Conservation (phyloP, 2,888 invertebrate species). For the Lepidocyrtinus sp. region DNA sequence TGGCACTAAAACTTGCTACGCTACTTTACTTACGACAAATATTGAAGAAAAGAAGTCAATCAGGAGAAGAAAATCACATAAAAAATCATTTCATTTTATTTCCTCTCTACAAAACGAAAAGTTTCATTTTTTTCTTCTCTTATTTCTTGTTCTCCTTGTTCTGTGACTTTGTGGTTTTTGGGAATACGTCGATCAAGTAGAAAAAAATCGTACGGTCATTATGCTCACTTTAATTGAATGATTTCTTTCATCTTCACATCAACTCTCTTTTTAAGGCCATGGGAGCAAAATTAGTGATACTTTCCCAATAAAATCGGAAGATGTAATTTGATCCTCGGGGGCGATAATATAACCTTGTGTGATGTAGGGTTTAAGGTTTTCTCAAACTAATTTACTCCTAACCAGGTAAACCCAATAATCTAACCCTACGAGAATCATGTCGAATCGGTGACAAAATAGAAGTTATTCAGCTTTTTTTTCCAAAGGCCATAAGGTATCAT, state of each 20-base stretch:
- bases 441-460: neutral
- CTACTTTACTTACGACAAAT: conserved; percentile 28
- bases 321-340: conserved; percentile 21
- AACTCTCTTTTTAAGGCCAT: no score
- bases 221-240: neutral
- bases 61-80: conserved; percentile 2
- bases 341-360: neutral
- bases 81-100: conserved; percentile 19
- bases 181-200: neutral
- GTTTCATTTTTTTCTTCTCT: conserved; percentile 18
- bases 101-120: conserved; percentile 8
- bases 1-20: conserved; percentile 57
- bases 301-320: conserved; percentile 30
- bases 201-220: neutral
- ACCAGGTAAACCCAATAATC: conserved; percentile 11
- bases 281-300: no score
- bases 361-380: neutral
- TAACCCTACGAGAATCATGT: neutral
- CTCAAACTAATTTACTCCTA: neutral
- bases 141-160: neutral
- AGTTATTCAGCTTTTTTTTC: neutral
- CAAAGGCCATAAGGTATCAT: no score
- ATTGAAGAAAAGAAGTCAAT: conserved; percentile 18
- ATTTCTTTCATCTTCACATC: no score
- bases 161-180: neutral